Base-by-base conservation (phyloP, 92 coral and sea anemone species). In the Phenganax marumi region DNA sequence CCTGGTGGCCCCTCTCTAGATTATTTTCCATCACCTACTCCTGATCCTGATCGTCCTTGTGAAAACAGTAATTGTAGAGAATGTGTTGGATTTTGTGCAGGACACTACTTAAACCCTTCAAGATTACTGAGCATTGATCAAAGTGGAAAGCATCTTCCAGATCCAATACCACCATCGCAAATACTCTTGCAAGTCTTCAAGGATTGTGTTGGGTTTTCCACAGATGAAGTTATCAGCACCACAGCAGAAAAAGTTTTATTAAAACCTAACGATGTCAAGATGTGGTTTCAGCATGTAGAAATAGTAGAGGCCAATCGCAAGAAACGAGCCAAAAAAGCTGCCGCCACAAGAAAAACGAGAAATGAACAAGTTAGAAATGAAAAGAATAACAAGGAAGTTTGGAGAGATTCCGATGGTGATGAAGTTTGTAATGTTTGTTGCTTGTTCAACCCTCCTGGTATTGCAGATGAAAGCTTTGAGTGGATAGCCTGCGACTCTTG, bases 11-110 rank as follows among this genome's bases (percentile, higher is more conserved):
- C 85, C 62, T 51, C 86, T 16, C 52, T 70, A 25, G 80, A 77
- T 55, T 75, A 49, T 79, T 79, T 85, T 24, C 73, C 88, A 54
- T 62, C 70, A 50, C 88, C 88, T 47, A 85, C 84, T 0, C 88
- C 88, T 68, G 84, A 85, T 57, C 84, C 84, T 16, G 83, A 62
- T 77, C 74, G 87, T 33, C 83, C 87, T 48, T 76, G 76, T 52
- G 77, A 70, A 26, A 76, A 76, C 54, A 50, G 26, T 49, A 80
- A 61, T 76, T 77, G 87, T 75, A 11, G 74, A 84, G 82, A 84
- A 47, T 75, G 87, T 51, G 68, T 75, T 50, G 82, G 81, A 4
- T 75, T 73, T 70, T 83, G 80, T 70, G 65, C 85, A 12, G 86
- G 86, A 50, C 81, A 83, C 48, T 83, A 83, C 72, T 39, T 83